Base-by-base conservation (phyloP, 2,888 invertebrate species). In the Andrena hattorfiana region DNA sequence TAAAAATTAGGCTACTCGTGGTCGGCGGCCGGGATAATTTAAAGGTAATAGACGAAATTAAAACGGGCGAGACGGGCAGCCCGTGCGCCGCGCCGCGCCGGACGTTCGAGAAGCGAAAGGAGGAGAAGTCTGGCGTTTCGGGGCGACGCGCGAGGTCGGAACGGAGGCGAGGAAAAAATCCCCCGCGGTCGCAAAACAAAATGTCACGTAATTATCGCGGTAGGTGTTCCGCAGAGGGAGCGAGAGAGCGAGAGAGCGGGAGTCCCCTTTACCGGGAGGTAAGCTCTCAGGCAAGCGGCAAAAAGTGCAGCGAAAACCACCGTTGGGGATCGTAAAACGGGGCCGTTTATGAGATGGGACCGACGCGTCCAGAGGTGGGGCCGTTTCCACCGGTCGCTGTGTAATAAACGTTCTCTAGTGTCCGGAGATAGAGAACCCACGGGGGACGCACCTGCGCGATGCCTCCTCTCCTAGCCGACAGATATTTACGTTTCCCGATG, bases 141-240 rank as follows among this genome's bases (percentile, higher is more conserved):
- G 30, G 10, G 42, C 23, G 71, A 81, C 35, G 83, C 74, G 77
- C 76, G 76, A 85, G 74, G 76, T 51, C 78, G 83, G 83, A 84
- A 85, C 89, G 59, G 84, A 86, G 87, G 85, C 87, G 88, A 86
- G 88, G 89, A 89, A 90, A 89, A 89, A 86, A 89, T 87, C 84
- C 84, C 83, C 86, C 87, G 91, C 86, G 89, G 90, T 89, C 89
- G 85, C 91, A 89, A 90, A 92, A 90, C 91, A 90, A 90, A 92
- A 91, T 90, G 90, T 92, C 92, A 90, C 90, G 92, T 91, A 92
- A 92, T 91, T 92, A 92, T 92, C 92, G 88, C 88, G 88, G 91
- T 92, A 91, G 92, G 92, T 91, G 92, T 92, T 92, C 91, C 86
- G 28, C 74, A 84, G 78, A 49, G 16, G 13, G 48, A 62, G 20